phyloP scores from a whole-genome alignment of 2,888 invertebrate genomes.

The Polydrusus cervinus region DNA sequence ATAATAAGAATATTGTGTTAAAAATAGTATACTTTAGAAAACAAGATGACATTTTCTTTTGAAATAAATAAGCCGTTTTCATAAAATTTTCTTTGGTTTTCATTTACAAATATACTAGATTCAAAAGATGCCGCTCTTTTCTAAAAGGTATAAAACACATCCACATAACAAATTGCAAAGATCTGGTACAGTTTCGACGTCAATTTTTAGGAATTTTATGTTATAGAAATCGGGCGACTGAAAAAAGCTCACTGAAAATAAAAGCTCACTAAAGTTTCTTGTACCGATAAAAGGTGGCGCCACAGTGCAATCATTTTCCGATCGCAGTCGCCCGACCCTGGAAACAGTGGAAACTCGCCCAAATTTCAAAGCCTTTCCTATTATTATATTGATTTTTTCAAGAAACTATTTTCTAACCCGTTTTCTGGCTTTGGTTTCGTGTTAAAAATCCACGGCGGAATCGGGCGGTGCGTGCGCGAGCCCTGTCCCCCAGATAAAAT shows the following conservation, averaged over 20 bases:
- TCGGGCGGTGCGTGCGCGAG: conserved; percentile 51
- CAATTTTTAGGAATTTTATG: background rate
- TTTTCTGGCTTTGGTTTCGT: conserved; percentile 49
- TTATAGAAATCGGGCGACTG: background rate
- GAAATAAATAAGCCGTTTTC: no score
- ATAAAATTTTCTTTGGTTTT: background rate
- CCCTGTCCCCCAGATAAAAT: conserved; percentile 46
- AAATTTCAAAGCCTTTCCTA: conserved; percentile 62
- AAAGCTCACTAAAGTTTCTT: background rate
- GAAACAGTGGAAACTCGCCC: conserved; percentile 60
- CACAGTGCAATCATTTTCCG: conserved; percentile 26
- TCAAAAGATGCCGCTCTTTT: background rate
- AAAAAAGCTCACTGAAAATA: conserved; percentile 13
- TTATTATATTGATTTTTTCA: conserved; percentile 63
- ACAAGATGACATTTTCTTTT: no score
- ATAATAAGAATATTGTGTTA: no score
- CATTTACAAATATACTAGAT: no score
- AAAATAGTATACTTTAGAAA: no score
- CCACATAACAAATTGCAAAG: background rate
- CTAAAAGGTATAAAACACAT: background rate
- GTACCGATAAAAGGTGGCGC: conserved; percentile 24
- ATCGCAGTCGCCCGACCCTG: conserved; percentile 42
- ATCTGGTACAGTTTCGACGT: background rate
- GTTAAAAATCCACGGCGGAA: conserved; percentile 46
- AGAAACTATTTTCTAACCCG: conserved; percentile 52